Conservation (phyloP, 1,140 invertebrate genomes). For the Meloidogyne chitwoodi region DNA sequence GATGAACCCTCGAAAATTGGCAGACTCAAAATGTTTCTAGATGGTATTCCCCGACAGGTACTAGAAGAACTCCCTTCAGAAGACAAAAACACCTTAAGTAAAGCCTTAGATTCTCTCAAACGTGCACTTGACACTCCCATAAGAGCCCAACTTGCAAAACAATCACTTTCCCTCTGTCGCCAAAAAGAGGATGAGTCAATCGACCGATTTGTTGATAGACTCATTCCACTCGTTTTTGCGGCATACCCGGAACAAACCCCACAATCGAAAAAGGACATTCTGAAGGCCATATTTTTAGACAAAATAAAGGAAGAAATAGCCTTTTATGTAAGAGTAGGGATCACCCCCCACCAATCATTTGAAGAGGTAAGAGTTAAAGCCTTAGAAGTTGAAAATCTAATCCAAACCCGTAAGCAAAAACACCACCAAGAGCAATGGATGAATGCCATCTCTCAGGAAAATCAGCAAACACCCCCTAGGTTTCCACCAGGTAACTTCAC, state of each 20-base stretch:
- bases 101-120: background rate
- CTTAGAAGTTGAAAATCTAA: background rate
- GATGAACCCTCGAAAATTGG: slow-evolving; percentile 1
- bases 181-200: slow-evolving; percentile 1
- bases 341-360: background rate
- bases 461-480: background rate
- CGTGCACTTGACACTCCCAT: background rate
- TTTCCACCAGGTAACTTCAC: background rate
- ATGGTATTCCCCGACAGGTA: background rate
- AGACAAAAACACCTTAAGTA: background rate
- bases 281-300: background rate
- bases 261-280: too few relatives aligned
- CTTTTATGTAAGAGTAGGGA: background rate
- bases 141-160: background rate
- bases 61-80: background rate
- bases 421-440: background rate
- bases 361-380: background rate
- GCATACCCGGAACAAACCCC: slow-evolving; percentile 2
- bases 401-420: background rate
- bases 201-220: background rate
- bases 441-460: background rate
- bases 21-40: background rate
- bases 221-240: background rate
- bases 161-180: background rate
- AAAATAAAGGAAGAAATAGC: background rate